Percentiles rank a stretch among this genome's conserved stretches.
These are phyloP conservation scores for Tricholaema leucomelas DNA, from an alignment of 2,113 vertebrate species.

Conservation along the genomic window DNA sequence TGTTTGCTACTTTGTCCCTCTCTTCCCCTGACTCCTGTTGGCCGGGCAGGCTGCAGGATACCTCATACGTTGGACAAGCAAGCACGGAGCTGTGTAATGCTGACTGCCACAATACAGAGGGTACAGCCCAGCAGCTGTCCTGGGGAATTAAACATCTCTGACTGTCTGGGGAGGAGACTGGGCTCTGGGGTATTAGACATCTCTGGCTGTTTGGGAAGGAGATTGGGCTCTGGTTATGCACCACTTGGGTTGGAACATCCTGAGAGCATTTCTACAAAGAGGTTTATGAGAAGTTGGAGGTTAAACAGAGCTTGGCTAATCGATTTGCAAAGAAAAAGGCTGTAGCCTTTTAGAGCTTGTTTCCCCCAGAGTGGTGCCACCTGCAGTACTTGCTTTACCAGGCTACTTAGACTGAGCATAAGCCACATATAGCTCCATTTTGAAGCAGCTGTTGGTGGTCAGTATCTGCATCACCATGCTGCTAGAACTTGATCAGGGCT, in stretches of 20 bases:
- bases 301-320: neutral
- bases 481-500: neutral
- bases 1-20: neutral
- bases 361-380: neutral
- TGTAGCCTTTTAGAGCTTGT: neutral
- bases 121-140: neutral
- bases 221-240: neutral
- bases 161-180: neutral
- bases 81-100: neutral
- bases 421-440: neutral
- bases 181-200: neutral
- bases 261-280: neutral
- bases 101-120: neutral
- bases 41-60: neutral
- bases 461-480: neutral
- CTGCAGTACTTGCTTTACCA: neutral
- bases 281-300: neutral
- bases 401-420: neutral
- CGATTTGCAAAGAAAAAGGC: neutral
- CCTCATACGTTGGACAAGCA: neutral
- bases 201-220: neutral
- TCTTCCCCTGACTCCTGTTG: neutral
- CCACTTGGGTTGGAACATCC: neutral
- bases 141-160: neutral
- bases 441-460: neutral